Evolutionary conservation across 2,113 vertebrate genomes (phyloP), one percentile per base, ranked within the genome.

Genomic region (Buteo buteo): DNA sequence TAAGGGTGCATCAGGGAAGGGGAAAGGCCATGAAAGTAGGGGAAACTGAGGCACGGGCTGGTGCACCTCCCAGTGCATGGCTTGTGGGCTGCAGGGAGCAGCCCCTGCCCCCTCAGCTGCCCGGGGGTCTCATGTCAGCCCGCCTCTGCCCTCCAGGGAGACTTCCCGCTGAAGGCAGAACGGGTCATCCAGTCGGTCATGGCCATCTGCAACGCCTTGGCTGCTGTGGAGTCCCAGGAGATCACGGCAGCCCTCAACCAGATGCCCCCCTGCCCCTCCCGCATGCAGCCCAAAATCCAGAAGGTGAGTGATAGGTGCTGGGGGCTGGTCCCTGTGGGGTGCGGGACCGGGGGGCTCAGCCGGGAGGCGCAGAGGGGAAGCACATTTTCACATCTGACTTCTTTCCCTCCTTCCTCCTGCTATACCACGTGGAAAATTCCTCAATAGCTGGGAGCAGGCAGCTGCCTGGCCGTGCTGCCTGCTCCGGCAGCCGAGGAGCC

Each of bases 131-230:
- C 12, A 0, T 3, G 0, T 38, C 72, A 76, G 7, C 64, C 45
- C 77, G 25, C 8, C 40, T 83, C 50, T 82, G 14, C 16, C 40
- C 45, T 49, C 4, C 95, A 99, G 99, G 98, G 86, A 65, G 99
- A 99, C 55, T 96, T 99, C 64, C 97, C 97, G 0, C 96, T 98
- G 90, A 99, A 99, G 31, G 99, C 99, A 0, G 99, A 99, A 96
- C 98, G 99, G 44, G 98, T 99, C 77, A 98, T 99, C 91, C 99
- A 99, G 97, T 99, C 99, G 0, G 99, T 99, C 78, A 99, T 99
- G 98, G 99, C 99, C 64, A 98, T 99, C 94, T 99, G 99, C 98
- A 99, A 97, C 8, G 99, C 99, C 10, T 96, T 99, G 31, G 99
- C 99, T 3, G 98, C 99, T 0, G 98, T 99, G 78, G 99, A 99